phyloP scores from a whole-genome alignment of 2,888 invertebrate genomes.

The Scaptomyza polygonia region DNA sequence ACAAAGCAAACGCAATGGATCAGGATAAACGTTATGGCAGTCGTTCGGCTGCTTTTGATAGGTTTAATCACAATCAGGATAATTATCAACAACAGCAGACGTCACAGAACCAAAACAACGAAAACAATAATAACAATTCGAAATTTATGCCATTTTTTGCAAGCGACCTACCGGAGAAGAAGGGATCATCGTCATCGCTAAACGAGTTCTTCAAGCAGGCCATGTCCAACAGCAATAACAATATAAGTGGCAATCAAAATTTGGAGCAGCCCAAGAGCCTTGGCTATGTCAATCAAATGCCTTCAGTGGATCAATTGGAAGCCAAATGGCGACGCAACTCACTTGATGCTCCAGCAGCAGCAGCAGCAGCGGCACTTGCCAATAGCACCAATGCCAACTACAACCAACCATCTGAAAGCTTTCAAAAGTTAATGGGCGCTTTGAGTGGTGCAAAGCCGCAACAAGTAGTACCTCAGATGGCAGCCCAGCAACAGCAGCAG shows the following conservation, averaged over 20 bases:
- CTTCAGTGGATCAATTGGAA: slow-evolving; percentile 81
- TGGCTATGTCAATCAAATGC: slow-evolving; percentile 69
- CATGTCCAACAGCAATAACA: slow-evolving; percentile 38
- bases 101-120: slow-evolving; percentile 19
- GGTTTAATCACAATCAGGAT: slow-evolving; percentile 51
- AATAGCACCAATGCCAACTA: slow-evolving; percentile 38
- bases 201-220: slow-evolving; percentile 82
- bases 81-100: slow-evolving; percentile 20
- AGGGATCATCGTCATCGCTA: slow-evolving; percentile 74
- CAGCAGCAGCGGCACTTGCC: slow-evolving; percentile 11
- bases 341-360: slow-evolving; percentile 22
- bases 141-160: slow-evolving; percentile 71
- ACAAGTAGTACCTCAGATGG: slow-evolving; percentile 30
- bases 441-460: slow-evolving; percentile 52
- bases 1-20: slow-evolving; percentile 45
- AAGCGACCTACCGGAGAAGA: slow-evolving; percentile 54
- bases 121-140: slow-evolving; percentile 52
- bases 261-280: slow-evolving; percentile 59
- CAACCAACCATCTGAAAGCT: slow-evolving; percentile 71
- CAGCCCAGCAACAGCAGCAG: slow-evolving; percentile 25
- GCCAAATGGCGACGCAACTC: slow-evolving; percentile 82
- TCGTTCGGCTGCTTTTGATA: slow-evolving; percentile 62
- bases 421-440: slow-evolving; percentile 80
- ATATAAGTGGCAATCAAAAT: slow-evolving; percentile 17
- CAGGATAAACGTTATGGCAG: slow-evolving; percentile 48